Conservation (phyloP, 2,113 vertebrate species). For the Ciconia maguari region DNA sequence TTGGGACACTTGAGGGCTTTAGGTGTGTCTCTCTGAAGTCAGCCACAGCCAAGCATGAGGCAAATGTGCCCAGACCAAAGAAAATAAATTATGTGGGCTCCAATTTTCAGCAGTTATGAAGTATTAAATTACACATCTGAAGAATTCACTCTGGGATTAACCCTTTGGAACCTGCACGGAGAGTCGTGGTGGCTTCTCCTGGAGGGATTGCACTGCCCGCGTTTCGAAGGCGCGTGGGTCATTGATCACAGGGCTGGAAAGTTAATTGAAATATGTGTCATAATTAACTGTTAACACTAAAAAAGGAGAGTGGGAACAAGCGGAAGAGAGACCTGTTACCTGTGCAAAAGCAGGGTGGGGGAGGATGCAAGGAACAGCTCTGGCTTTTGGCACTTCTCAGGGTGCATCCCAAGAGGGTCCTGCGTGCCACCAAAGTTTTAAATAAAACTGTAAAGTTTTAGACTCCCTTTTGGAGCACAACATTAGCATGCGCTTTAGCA, state of each 20-base stretch:
- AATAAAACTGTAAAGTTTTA: neutral
- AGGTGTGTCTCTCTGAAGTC: slow-evolving; percentile 91
- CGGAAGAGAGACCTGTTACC: neutral
- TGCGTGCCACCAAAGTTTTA: neutral
- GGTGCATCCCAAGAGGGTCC: neutral
- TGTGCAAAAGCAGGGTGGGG: neutral
- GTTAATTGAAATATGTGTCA: neutral
- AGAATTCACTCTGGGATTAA: slow-evolving; percentile 73
- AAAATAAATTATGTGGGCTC: slow-evolving; percentile 86
- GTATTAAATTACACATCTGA: slow-evolving; percentile 79
- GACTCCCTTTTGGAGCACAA: neutral
- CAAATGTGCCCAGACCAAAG: slow-evolving; percentile 84
- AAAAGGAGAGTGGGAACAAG: neutral
- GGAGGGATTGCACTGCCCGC: neutral
- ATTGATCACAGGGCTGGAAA: neutral
- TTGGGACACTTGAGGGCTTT: slow-evolving; percentile 85
- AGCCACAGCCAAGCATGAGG: slow-evolving; percentile 84
- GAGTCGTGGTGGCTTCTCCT: neutral
- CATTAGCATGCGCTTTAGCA: slow-evolving; percentile 1
- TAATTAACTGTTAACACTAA: neutral
- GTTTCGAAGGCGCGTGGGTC: neutral
- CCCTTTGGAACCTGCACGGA: slow-evolving; percentile 54
- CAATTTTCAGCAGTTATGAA: slow-evolving; percentile 85
- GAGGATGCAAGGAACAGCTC: neutral
- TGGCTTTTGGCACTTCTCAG: neutral